phyloP scores from a whole-genome alignment of 1,140 invertebrate species.

The Drosophila melanica region DNA sequence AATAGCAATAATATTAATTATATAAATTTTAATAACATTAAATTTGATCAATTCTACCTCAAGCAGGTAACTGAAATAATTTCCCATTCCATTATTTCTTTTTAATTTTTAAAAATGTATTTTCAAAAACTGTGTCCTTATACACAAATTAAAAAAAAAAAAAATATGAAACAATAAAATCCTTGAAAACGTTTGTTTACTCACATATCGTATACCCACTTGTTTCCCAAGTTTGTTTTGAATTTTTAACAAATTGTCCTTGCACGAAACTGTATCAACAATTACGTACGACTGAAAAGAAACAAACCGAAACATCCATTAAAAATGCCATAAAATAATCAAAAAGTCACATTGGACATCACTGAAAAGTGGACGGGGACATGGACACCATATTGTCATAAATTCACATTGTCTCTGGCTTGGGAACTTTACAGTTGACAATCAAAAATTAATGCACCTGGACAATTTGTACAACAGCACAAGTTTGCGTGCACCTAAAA shows the following conservation, averaged over 20 bases:
- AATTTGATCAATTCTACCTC: no score
- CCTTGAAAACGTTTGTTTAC: not conserved
- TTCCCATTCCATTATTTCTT: no score
- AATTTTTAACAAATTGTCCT: not conserved
- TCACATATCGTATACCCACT: not conserved
- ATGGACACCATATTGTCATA: not conserved
- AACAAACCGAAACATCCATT: conserved; percentile 44
- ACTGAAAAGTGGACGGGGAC: no score
- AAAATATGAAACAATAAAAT: not conserved
- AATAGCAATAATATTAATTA: no score
- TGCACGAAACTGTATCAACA: conserved; percentile 43
- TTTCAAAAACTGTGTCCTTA: no score
- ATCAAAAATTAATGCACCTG: conserved; percentile 57
- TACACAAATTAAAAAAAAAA: no score
- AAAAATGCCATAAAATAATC: conserved; percentile 58
- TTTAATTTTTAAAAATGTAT: no score
- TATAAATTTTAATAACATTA: no score
- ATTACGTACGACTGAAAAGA: conserved; percentile 21
- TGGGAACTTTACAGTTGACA: conserved; percentile 74
- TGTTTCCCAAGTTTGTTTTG: not conserved
- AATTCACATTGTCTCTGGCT: conserved; percentile 7
- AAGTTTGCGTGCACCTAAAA: conserved; percentile 46
- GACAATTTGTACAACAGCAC: conserved; percentile 11
- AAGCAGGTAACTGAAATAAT: no score
- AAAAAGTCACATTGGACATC: conserved; percentile 6